phyloP scores from a whole-genome alignment of 2,888 invertebrate genomes.

The Fabriciana adippe region DNA sequence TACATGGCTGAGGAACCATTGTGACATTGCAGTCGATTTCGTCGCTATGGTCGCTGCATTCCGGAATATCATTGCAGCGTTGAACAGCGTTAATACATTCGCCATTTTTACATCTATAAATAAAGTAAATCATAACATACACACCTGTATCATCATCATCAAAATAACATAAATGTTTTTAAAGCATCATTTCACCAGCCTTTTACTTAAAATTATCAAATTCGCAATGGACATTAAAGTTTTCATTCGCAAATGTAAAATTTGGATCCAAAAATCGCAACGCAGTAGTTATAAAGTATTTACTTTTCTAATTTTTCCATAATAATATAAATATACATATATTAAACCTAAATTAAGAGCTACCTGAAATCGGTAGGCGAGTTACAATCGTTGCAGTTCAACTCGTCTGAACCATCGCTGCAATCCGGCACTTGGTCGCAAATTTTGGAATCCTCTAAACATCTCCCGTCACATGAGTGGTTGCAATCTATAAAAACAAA shows the following conservation, averaged over 20 bases:
- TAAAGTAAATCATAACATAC: slow-evolving; percentile 42
- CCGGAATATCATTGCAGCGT: slow-evolving; percentile 81
- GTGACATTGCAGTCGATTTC: slow-evolving; percentile 77
- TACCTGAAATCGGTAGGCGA: slow-evolving; percentile 70
- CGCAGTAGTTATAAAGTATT: background rate
- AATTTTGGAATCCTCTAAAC: slow-evolving; percentile 81
- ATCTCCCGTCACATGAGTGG: slow-evolving; percentile 79
- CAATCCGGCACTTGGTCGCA: slow-evolving; percentile 84
- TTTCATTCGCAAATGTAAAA: background rate
- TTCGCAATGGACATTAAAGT: background rate
- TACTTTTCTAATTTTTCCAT: background rate
- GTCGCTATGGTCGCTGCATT: slow-evolving; percentile 83
- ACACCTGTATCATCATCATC: background rate
- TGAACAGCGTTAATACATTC: slow-evolving; percentile 70
- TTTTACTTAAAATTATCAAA: background rate
- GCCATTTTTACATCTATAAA: slow-evolving; percentile 69
- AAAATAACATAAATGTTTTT: background rate
- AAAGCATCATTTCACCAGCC: background rate
- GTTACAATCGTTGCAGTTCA: slow-evolving; percentile 59
- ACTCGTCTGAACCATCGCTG: slow-evolving; percentile 83
- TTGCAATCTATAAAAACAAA: slow-evolving; percentile 52
- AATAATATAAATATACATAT: background rate
- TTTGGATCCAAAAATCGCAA: background rate
- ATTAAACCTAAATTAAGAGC: slow-evolving; percentile 31
- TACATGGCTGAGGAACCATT: slow-evolving; percentile 51